A percentile compares a stretch with the other conserved stretches of the same genome.
Conservation (phyloP, 2,797 vertebrate species). For the Lerista edwardsae region DNA sequence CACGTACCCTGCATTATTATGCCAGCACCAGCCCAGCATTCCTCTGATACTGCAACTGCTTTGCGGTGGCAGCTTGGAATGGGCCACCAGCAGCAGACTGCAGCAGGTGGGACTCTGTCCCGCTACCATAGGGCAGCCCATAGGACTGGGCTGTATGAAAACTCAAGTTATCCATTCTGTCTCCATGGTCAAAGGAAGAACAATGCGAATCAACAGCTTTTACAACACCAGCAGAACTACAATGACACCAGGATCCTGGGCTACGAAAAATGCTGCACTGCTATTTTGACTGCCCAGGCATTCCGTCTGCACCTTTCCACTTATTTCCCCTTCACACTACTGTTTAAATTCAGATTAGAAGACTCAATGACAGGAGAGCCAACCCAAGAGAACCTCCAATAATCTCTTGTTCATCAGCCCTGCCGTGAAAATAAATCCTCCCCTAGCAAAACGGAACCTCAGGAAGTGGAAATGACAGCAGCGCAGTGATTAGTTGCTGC, state of each 20-base stretch:
- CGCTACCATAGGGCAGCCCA: too few relatives aligned
- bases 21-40: too few relatives aligned
- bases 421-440: background rate
- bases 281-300: background rate
- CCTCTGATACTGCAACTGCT: too few relatives aligned
- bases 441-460: background rate
- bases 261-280: background rate
- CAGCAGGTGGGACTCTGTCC: too few relatives aligned
- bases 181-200: background rate
- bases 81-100: too few relatives aligned
- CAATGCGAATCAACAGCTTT: background rate
- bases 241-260: background rate
- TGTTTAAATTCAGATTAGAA: constrained; percentile 4
- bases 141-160: background rate
- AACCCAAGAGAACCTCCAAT: background rate
- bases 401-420: constrained; percentile 2
- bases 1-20: too few relatives aligned
- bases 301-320: background rate
- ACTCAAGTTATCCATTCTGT: background rate
- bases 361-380: background rate
- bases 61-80: too few relatives aligned
- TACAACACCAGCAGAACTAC: background rate
- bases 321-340: background rate
- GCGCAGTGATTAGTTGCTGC: background rate
- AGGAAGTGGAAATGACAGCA: background rate